A percentile compares a stretch with the other conserved stretches of the same genome.
These are phyloP conservation scores for Hetaerina americana DNA, from an alignment of 1,140 invertebrate genomes.

Conservation along the genomic window DNA sequence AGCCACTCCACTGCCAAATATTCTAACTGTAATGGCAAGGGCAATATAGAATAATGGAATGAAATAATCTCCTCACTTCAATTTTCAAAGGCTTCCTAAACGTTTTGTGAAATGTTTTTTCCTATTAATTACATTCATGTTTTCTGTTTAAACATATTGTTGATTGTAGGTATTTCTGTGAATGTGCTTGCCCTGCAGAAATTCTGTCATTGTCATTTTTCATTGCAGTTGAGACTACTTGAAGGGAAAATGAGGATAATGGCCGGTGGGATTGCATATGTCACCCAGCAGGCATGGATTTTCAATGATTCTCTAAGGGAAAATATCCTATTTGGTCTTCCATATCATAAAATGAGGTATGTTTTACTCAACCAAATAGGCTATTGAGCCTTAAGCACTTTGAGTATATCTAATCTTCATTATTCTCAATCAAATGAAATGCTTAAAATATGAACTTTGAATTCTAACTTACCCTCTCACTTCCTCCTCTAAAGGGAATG, in stretches of 20 bases:
- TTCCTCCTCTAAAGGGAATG: no score
- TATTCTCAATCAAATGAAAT: constrained; percentile 12
- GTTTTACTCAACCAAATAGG: background rate
- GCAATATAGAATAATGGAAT: background rate
- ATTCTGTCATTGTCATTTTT: no score
- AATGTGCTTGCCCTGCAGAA: no score
- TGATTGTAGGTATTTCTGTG: background rate
- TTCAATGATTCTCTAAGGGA: constrained; percentile 35
- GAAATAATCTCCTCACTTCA: background rate
- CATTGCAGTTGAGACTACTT: background rate
- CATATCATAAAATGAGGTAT: constrained; percentile 20
- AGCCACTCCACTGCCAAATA: no score
- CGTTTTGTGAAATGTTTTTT: background rate
- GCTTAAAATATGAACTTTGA: background rate
- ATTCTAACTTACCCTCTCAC: background rate
- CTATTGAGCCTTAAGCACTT: background rate
- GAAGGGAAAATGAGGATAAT: constrained; percentile 16
- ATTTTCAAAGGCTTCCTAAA: background rate
- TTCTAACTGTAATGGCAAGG: no score
- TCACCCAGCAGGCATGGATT: constrained; percentile 43
- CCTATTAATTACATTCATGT: background rate
- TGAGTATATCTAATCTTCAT: background rate
- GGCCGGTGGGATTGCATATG: constrained; percentile 34
- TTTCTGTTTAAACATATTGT: background rate
- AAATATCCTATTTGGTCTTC: constrained; percentile 38